phyloP scores from a whole-genome alignment of 37 sponge, comb jelly and placozoan species.

The Aplysina aerophoba region DNA sequence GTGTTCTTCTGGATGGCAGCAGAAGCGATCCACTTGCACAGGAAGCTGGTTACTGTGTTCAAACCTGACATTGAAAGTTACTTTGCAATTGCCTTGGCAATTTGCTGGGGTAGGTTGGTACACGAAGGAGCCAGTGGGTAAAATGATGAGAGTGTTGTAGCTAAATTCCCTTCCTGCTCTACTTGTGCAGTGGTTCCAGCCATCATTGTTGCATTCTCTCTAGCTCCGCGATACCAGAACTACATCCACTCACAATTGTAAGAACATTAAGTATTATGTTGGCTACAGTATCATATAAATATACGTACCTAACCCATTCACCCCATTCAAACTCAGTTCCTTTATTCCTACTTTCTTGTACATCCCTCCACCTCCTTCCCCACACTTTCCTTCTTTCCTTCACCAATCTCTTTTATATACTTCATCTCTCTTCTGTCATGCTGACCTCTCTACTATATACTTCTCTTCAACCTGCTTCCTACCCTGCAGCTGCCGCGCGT shows the following conservation, averaged over 20 bases:
- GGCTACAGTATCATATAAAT: background rate
- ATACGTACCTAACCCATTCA: background rate
- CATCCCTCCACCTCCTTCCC: too few species aligned
- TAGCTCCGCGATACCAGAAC: constrained; percentile 3
- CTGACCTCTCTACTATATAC: background rate
- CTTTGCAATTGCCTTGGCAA: constrained; percentile 25
- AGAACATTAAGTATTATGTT: background rate
- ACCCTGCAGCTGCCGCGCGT: constrained; percentile 58
- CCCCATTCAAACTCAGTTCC: too few species aligned
- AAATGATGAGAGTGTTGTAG: too few species aligned
- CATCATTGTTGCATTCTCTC: background rate
- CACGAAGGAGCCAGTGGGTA: too few species aligned
- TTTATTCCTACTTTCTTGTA: too few species aligned
- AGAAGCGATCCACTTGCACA: constrained; percentile 53
- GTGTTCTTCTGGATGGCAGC: constrained; percentile 51
- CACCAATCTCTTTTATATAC: too few species aligned
- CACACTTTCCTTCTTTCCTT: too few species aligned
- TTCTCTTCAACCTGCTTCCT: background rate
- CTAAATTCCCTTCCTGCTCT: background rate
- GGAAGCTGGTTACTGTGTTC: constrained; percentile 49
- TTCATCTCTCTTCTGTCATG: too few species aligned
- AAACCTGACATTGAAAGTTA: constrained; percentile 12
- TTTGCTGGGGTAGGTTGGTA: constrained; percentile 50
- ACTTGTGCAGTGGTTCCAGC: constrained; percentile 1
- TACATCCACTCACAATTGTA: background rate